Base-by-base conservation (phyloP, 2,113 vertebrate genomes). In the Myxocyprinus asiaticus region DNA sequence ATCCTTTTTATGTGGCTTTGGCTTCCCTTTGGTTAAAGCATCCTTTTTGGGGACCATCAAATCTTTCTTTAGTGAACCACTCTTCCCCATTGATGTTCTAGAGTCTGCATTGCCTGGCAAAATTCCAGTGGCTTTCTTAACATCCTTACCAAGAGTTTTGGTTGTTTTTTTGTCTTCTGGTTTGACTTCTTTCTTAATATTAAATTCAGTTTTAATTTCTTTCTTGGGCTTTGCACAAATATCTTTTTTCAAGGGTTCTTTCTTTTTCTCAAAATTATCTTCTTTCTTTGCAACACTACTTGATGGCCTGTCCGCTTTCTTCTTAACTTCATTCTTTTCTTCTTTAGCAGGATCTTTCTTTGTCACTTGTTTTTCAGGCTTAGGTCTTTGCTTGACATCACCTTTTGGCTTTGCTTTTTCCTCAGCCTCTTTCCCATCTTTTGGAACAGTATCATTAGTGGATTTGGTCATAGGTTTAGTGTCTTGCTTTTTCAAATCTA, bases 291-390 rank as follows among this genome's bases (percentile, higher is more conserved):
- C 79, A 10, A 56, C 7, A 59, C 47, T 65, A 9, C 33, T 69
- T n/a, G 56, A 4, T 0, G 55, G 45, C 63, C 87, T 93, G 81
- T 95, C 95, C 0, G 95, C 93, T 68, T 87, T 90, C 67, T 90
- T 95, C 7, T 86, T 90, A 2, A 81, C 82, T 33, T 73, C 89
- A 67, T 88, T 91, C 0, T 88, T 91, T 3, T 94, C 95, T 8
- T 95, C 92, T 76, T 92, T 96, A 7, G 82, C 48, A 0, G n/a
- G 15, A 0, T 96, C 96, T 51, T 93, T 96, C 80, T 94, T 95
- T 70, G 67, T 68, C 3, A 6, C 22, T 0, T 9, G 0, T 0
- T 94, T 95, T 2, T 88, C 92, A 17, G 84, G 42, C 74, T 91
- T 95, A 15, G 83, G 76, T 82, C 93, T 95, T 0, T 9, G 48